Base-by-base conservation (phyloP, 2,888 invertebrate genomes). In the Noctua comes region DNA sequence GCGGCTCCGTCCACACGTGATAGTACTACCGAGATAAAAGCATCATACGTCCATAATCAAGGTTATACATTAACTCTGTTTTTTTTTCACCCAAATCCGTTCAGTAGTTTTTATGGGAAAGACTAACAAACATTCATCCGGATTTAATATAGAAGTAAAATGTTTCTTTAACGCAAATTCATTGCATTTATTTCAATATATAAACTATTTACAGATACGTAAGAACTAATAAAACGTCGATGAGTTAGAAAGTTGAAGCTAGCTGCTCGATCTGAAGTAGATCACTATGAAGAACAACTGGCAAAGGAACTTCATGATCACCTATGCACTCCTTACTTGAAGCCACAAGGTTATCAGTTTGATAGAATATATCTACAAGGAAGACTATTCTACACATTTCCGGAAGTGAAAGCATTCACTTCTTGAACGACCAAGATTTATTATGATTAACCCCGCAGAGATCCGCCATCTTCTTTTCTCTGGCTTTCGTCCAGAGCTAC, bases 401-500 rank as follows among this genome's bases (percentile, higher is more conserved):
- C 16, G 77, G 83, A 77, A 68, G 21, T 48, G 18, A 31, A 68
- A 8, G 6, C 43, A 54, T 46, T 36, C 16, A 21, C 24, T 36
- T 66, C 36, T 66, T 36, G 43, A 76, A 68, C 5, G 51, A 76
- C 43, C 8, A 66, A 13, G 57, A 51, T 77, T 77, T 83, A 82
- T 83, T 36, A 54, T 77, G 83, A 83, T 82, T 77, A 27, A 36
- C 43, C 43, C 13, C 24, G 16, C 48, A 24, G 16, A 51, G 18
- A 77, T n/a, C 46, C 13, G 46, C 59, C 46, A 64, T 68, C 31
- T 68, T 31, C 46, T 21, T 46, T 31, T 43, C 36, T n/a, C 54
- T 83, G 80, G 77, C 68, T 54, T 54, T 8, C 57, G 13, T 68
- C 83, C 77, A 83, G 68, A 77, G 11, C 16, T 31, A 46, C 24